Base-by-base conservation (phyloP, 2,797 vertebrate species). In the Peromyscus attwateri region DNA sequence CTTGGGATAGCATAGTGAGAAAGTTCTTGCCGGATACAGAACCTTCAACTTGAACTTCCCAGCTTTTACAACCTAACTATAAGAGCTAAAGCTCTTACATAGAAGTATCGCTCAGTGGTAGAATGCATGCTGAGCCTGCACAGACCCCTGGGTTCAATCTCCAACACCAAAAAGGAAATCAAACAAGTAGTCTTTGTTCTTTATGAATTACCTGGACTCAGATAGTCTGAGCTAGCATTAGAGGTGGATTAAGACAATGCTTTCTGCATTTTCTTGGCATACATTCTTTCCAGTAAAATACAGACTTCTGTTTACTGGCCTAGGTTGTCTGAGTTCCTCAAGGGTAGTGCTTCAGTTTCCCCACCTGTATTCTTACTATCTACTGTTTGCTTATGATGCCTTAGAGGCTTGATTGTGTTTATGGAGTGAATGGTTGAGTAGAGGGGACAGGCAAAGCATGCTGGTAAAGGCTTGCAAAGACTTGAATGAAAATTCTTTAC, bases 401-500 rank as follows among this genome's bases (percentile, higher is more conserved):
- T 75, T 19, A 92, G 37, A 80, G 77, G 14, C 46, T 19, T 87
- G 60, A 31, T 31, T 31, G 46, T 82, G 66, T 91, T 93, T 85
- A 88, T 16, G 71, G 73, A 60, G 83, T 82, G 8, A 91, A 91
- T 87, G 29, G 64, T 8, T 71, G 66, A 82, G 77, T 46, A 88
- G 31, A 89, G 40, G 43, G 64, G 46, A 68, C 27, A 93, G 29
- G 66, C 37, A 92, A 87, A 83, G 87, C 25, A 31, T 40, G 57
- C 7, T 8, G 3, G 76, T 87, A 64, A 88, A 90, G 43, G 77
- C 37, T 84, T 82, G 37, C 29, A 81, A 43, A 62, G n/a, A 88
- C 57, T 82, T 94, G 55, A 92, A 95, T 79, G 57, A 97, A 96
- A 95, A 95, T 60, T 40, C 55, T 95, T 76, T 85, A 89, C 43